Conservation (phyloP, 2,113 vertebrate species). For the Rhineura floridana region DNA sequence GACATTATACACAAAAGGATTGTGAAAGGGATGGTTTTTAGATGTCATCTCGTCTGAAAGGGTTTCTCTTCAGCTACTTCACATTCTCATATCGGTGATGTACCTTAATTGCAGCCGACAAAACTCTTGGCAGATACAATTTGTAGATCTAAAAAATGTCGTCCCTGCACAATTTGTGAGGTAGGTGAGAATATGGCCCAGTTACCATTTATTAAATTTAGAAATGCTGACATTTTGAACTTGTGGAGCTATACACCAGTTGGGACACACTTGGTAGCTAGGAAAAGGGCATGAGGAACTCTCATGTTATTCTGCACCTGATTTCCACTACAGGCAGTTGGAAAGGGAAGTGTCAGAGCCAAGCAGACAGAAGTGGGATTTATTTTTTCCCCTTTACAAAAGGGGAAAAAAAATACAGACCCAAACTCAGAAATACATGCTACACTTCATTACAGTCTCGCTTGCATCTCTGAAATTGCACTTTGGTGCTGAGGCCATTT, state of each 20-base stretch:
- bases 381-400: background rate
- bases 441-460: background rate
- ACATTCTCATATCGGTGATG: background rate
- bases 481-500: background rate
- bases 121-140: background rate
- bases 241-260: background rate
- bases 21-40: background rate
- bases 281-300: slow-evolving; percentile 7
- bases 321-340: slow-evolving; percentile 48
- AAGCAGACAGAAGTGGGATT: slow-evolving; percentile 9
- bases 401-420: fast-evolving
- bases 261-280: background rate
- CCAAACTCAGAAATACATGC: background rate
- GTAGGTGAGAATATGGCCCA: slow-evolving; percentile 28
- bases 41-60: background rate
- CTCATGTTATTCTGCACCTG: slow-evolving; percentile 13
- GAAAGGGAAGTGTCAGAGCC: slow-evolving; percentile 35
- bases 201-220: slow-evolving; percentile 22
- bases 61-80: background rate
- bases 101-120: background rate
- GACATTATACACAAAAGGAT: background rate
- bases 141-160: background rate
- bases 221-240: background rate
- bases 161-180: background rate
- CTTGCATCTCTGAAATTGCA: background rate